Percentiles rank a stretch among this genome's conserved stretches.
phyloP scores from a whole-genome alignment of 2,113 vertebrate species.

The Puma concolor region DNA sequence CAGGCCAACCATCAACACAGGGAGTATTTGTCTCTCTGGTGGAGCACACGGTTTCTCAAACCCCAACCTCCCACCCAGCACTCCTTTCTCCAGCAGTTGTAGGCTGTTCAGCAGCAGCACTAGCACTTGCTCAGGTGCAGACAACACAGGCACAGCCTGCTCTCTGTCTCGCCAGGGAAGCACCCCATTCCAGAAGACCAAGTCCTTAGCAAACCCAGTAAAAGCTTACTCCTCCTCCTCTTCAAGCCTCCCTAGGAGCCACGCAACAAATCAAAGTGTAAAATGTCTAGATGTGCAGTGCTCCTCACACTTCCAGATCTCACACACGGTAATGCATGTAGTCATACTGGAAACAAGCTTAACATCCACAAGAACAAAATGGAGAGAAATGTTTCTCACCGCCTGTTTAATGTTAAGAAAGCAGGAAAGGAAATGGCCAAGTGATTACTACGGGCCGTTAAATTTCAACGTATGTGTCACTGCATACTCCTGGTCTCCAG shows the following conservation, averaged over 20 bases:
- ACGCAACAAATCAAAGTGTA: background rate
- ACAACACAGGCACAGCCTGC: background rate
- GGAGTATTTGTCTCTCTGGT: background rate
- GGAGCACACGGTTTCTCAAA: background rate
- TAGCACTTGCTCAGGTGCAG: background rate
- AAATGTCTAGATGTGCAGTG: background rate
- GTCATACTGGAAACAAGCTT: background rate
- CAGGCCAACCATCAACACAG: background rate
- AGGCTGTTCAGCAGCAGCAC: background rate
- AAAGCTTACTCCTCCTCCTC: background rate
- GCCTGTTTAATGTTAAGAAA: background rate
- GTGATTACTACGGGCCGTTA: background rate
- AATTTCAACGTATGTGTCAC: background rate
- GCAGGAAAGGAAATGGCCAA: background rate
- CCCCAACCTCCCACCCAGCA: background rate
- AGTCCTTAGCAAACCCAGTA: background rate
- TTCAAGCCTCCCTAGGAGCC: background rate
- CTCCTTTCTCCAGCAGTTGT: background rate
- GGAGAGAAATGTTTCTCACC: background rate
- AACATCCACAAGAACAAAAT: background rate
- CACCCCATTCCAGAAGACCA: background rate
- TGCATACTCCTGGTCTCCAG: background rate
- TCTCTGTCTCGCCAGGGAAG: background rate
- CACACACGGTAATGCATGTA: background rate
- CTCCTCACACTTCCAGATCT: background rate